Evolutionary conservation across 2,888 invertebrate species (phyloP).

Genomic region (Xestoiulus laeticollis): DNA sequence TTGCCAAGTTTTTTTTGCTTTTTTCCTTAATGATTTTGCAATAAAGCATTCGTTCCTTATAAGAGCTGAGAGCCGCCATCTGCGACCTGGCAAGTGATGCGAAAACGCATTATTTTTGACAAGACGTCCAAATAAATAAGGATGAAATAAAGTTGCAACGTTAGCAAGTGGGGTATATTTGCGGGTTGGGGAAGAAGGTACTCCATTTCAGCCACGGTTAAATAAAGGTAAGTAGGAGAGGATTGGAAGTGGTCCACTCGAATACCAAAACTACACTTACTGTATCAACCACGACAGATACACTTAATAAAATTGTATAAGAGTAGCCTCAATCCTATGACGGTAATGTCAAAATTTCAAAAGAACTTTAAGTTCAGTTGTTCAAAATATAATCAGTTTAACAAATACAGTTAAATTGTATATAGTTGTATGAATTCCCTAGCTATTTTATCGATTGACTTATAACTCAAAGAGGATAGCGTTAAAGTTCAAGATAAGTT

Average conservation of each 20-base stretch:
- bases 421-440: too few relatives aligned
- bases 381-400: too few relatives aligned
- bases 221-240: not conserved
- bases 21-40: not conserved
- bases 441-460: too few relatives aligned
- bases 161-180: too few relatives aligned
- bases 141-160: not conserved
- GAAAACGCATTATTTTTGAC: not conserved
- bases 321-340: too few relatives aligned
- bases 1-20: not conserved
- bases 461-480: too few relatives aligned
- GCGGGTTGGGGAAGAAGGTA: not conserved
- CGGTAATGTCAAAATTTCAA: too few relatives aligned
- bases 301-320: too few relatives aligned
- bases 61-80: not conserved
- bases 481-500: too few relatives aligned
- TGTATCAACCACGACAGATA: not conserved
- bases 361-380: too few relatives aligned
- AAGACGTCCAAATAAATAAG: not conserved
- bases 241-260: not conserved
- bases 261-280: not conserved
- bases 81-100: not conserved
- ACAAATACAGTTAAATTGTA: too few relatives aligned
- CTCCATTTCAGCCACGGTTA: not conserved
- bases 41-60: not conserved